Evolutionary conservation across 2,113 vertebrate genomes (phyloP), one percentile per base, ranked within the genome.

Genomic region (Chloebia gouldiae): DNA sequence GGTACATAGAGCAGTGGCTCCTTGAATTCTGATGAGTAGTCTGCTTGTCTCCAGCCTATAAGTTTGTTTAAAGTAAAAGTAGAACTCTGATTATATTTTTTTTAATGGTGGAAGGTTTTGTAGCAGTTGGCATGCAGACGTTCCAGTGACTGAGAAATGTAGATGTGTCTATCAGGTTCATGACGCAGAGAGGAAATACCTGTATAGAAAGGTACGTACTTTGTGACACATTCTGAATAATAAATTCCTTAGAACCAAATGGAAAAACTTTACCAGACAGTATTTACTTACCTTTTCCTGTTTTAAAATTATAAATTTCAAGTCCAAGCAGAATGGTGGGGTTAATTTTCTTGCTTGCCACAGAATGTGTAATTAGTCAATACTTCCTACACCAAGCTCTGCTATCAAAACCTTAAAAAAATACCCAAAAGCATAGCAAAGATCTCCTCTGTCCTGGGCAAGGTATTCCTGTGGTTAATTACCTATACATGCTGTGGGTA

Each of bases 1-100:
- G 23, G 21, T 40, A n/a, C 23, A 8, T 0, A 37, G 25, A 65
- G 10, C 0, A 0, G 9, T 30, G 42, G 20, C 16, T 84, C 17
- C 44, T 22, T 2, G 3, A 82, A 71, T 37, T 28, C 8, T 57
- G 8, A 42, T 28, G 39, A 49, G 16, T 28, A 54, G 75, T 77
- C 66, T 66, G 18, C 47, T 69, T 63, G 16, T 47, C 81, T 82
- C 40, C 44, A 60, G 13, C 11, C 28, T 30, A 20, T 39, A 56
- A 71, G 10, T 18, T 18, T 57, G 25, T 72, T 80, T 53, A 60
- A 60, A 61, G 8, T 17, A 84, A 91, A 88, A 88, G 7, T 13
- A 63, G 31, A 91, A 6, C n/a, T 42, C 28, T 73, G 30, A 11
- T 35, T 35, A 19, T 6, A 45, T 21, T 68, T 42, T 35, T 77